Base-by-base conservation (phyloP, 2,797 vertebrate genomes). In the Sternarchorhynchus goeldii region DNA sequence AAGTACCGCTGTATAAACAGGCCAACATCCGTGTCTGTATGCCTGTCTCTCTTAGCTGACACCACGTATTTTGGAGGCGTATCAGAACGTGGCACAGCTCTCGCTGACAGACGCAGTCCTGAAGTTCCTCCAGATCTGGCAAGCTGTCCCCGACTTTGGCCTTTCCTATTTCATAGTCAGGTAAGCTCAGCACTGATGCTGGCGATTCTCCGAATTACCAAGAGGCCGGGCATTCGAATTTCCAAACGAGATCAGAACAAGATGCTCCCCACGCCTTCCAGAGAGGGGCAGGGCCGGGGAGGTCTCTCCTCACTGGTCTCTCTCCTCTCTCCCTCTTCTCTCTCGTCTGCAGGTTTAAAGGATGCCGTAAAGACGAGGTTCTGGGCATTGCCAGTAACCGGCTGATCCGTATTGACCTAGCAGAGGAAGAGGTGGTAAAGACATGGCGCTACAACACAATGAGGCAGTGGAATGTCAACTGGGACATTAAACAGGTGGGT, bases 391-490 rank as follows among this genome's bases (percentile, higher is more conserved):
- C 92, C 75, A 92, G 92, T 79, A 94, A 94, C 84, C 90, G 93
- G 3, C 87, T 94, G 71, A 93, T 93, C 77, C 90, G 93, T 56
- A 93, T 94, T 0, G 93, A 94, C 84, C 39, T 94, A 56, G 83
- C 83, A 0, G 83, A 91, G 17, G 92, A 93, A 0, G 92, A 94
- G 0, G 87, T 94, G 72, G 89, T 93, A 74, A 94, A 93, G 87
- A 94, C 93, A 18, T 94, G 93, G 93, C 89, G 93, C 66, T 94
- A 92, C 85, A 94, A 91, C 88, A 93, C 91, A 79, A 94, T 94
- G 93, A 92, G 90, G 17, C 93, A 94, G 66, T 94, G 93, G 93
- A 94, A 94, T 0, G 93, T 94, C 80, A 94, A 94, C 85, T 94
- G 93, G 93, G 93, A 94, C 84, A 94, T 93, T 75, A 85, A 84